phyloP scores from a whole-genome alignment of 2,113 vertebrate species.

The Pseudonaja textilis region DNA sequence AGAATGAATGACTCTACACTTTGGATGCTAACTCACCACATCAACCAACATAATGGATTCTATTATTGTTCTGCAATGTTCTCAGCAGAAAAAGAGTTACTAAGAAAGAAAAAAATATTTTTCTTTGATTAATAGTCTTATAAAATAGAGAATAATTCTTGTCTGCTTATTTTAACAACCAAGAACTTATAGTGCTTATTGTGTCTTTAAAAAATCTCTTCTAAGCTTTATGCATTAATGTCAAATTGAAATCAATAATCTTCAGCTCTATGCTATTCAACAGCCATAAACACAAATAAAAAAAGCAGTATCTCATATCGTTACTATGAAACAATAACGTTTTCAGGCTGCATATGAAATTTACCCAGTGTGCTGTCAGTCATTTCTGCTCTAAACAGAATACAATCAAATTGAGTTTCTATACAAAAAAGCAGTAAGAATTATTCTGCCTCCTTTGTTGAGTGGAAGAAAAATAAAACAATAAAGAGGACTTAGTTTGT shows the following conservation, averaged over 20 bases:
- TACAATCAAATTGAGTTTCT: neutral
- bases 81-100: neutral
- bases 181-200: slow-evolving; percentile 38
- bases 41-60: neutral
- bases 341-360: slow-evolving; percentile 40
- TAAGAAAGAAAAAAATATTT: neutral
- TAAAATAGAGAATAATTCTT: neutral
- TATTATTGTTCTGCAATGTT: neutral
- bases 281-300: slow-evolving; percentile 46
- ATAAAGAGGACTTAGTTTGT: neutral
- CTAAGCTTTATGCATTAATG: slow-evolving; percentile 33
- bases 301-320: slow-evolving; percentile 41
- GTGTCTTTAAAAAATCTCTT: slow-evolving; percentile 30
- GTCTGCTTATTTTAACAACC: slow-evolving; percentile 51
- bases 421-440: neutral
- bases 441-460: slow-evolving; percentile 7
- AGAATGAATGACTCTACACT: neutral
- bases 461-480: slow-evolving; percentile 12
- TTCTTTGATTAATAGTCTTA: neutral
- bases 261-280: slow-evolving; percentile 50
- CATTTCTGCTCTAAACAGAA: slow-evolving; percentile 29
- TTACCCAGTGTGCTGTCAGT: slow-evolving; percentile 43
- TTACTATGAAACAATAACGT: slow-evolving; percentile 19
- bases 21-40: neutral
- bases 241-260: slow-evolving; percentile 55